A percentile compares a stretch with the other conserved stretches of the same genome.
Conservation (phyloP, 2,888 invertebrate genomes). For the Orchestes rusci region DNA sequence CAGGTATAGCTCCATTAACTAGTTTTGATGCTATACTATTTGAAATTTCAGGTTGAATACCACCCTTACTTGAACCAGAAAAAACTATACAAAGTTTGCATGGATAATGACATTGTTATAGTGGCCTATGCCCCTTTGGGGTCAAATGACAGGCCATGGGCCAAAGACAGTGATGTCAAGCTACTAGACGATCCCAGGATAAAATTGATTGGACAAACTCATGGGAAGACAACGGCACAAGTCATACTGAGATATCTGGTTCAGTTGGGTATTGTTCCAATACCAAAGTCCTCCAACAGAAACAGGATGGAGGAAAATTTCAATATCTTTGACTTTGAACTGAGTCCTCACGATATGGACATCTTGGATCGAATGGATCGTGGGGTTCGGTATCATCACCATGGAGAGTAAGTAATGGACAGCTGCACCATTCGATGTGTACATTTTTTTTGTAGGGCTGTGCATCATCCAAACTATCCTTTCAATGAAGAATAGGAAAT, state of each 20-base stretch:
- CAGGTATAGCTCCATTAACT: conserved; percentile 6
- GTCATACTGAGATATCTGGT: conserved; percentile 46
- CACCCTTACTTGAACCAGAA: conserved; percentile 60
- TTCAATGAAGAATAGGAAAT: too few species aligned
- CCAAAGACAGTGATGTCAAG: conserved; percentile 55
- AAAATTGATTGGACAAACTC: conserved; percentile 54
- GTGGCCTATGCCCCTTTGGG: conserved; percentile 77
- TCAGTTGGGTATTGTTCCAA: conserved; percentile 48
- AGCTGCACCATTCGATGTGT: not conserved
- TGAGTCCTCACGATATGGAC: conserved; percentile 47
- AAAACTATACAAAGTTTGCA: conserved; percentile 59
- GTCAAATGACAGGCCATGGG: conserved; percentile 65
- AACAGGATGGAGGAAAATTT: conserved; percentile 49
- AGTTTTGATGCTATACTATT: not conserved
- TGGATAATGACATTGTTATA: conserved; percentile 53
- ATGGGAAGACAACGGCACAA: conserved; percentile 61
- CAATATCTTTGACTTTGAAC: conserved; percentile 51
- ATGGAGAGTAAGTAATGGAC: conserved; percentile 5
- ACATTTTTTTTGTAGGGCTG: not conserved
- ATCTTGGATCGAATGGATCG: conserved; percentile 47
- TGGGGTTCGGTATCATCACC: conserved; percentile 28
- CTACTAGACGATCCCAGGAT: conserved; percentile 56
- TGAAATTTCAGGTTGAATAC: conserved; percentile 54
- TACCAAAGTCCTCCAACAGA: conserved; percentile 52
- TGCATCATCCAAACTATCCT: not conserved